Evolutionary conservation across 2,888 invertebrate species (phyloP), one percentile per base, ranked within the genome.

Genomic region (Thereva unica): DNA sequence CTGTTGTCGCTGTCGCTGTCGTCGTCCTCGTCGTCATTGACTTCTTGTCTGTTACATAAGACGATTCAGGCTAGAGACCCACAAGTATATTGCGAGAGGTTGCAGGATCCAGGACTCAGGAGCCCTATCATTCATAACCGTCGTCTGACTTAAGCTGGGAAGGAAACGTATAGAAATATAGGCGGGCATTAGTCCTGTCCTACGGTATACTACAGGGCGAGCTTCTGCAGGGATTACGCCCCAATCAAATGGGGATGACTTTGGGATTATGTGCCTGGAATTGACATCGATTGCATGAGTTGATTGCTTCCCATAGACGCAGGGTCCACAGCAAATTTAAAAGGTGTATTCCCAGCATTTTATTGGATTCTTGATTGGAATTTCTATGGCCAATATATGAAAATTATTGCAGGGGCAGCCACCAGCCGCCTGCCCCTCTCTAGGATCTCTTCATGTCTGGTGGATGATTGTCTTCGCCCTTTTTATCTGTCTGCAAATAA

Each of bases 171-270:
- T 23, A 23, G 23, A 23, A 23, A 23, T 23, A 23, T 23, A 23
- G 23, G 23, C 23, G 23, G 23, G 23, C 23, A 23, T 23, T 23
- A 23, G 23, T 23, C 23, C 45, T 8, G 12, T 57, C 35, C 10
- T 44, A 8, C 47, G 47, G 59, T 47, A 35, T 47, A 37, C 57
- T 12, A 50, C 37, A 59, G 45, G 41, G 10, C 47, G 10, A 10
- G 37, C 38, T 4, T 6, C 49, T 49, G 59, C 50, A 38, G 42
- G 59, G 59, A 59, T 59, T 59, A 59, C 49, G 12, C 40, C 59
- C 59, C 59, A 59, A 59, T 59, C 59, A 59, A 59, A 59, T 59
- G 59, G 59, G 49, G 59, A 59, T 59, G 59, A 59, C 59, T 59
- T 49, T 49, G n/a, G 47, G 59, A 59, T 59, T 59, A 59, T 59